phyloP scores from a whole-genome alignment of 2,797 vertebrate species.

The Dryobates pubescens region DNA sequence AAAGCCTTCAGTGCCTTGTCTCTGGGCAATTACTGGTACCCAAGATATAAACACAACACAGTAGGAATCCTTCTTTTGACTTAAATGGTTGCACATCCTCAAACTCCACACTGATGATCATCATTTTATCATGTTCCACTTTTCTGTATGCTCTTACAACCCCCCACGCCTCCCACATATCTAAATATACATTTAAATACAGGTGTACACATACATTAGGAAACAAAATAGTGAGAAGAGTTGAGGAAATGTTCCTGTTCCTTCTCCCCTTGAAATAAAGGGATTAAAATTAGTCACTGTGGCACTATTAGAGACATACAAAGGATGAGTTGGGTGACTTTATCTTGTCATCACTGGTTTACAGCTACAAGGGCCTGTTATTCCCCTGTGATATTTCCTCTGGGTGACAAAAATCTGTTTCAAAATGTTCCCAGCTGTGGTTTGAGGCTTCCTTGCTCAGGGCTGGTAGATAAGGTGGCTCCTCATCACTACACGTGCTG shows the following conservation, averaged over 20 bases:
- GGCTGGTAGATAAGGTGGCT: conserved; percentile 65
- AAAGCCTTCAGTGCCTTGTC: neutral
- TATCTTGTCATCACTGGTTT: neutral
- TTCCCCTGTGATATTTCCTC: neutral
- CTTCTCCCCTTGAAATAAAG: neutral
- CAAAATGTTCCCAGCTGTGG: conserved; percentile 27
- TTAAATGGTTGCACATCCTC: neutral
- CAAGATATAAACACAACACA: fast-evolving
- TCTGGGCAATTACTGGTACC: neutral
- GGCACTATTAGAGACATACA: neutral
- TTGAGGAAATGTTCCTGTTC: neutral
- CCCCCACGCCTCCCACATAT: neutral
- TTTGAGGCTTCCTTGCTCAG: conserved; percentile 55
- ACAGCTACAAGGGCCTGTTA: neutral
- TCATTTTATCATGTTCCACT: fast-evolving
- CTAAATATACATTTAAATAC: neutral
- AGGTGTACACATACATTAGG: neutral
- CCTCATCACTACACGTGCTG: conserved; percentile 7
- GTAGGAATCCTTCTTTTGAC: neutral
- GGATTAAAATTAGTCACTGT: neutral
- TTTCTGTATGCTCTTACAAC: neutral
- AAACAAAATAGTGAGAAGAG: neutral
- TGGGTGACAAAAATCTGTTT: conserved; percentile 59
- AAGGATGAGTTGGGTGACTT: neutral
- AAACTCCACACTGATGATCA: no score